Percentiles rank a stretch among this genome's conserved stretches.
These are phyloP conservation scores for Bombus difficillimus DNA, from an alignment of 1,140 invertebrate genomes.

Conservation along the genomic window DNA sequence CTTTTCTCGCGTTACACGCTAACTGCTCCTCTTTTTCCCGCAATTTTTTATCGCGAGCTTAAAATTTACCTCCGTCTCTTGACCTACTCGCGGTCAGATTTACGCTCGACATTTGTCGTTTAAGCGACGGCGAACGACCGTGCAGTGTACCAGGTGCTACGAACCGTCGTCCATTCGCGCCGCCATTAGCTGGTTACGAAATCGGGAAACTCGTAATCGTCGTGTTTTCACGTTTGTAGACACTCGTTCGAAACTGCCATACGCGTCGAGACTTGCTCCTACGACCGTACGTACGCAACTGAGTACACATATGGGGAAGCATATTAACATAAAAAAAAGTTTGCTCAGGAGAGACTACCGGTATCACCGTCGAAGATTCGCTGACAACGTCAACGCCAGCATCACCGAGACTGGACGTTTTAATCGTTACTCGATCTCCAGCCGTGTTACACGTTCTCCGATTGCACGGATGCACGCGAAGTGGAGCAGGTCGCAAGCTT, in stretches of 20 bases:
- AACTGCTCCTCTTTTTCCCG: background rate
- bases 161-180: background rate
- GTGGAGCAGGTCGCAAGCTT: background rate
- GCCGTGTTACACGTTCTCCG: conserved; percentile 3
- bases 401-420: background rate
- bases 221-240: conserved; percentile 9
- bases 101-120: background rate
- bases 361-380: conserved; percentile 13
- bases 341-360: conserved; percentile 32
- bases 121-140: too few relatives aligned
- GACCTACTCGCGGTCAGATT: background rate
- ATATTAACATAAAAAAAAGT: conserved; percentile 38
- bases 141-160: background rate
- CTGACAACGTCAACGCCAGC: conserved; percentile 28
- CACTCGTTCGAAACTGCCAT: background rate
- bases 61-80: background rate
- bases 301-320: conserved; percentile 4
- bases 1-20: conserved; percentile 30
- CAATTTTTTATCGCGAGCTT: conserved; percentile 8
- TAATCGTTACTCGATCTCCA: conserved; percentile 25
- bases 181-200: background rate
- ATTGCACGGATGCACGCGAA: background rate
- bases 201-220: conserved; percentile 13
- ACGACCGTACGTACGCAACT: background rate
- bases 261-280: conserved; percentile 11